These are phyloP conservation scores for Lutraria rhynchaena DNA, from an alignment of 1,140 invertebrate species.

Conservation along the genomic window DNA sequence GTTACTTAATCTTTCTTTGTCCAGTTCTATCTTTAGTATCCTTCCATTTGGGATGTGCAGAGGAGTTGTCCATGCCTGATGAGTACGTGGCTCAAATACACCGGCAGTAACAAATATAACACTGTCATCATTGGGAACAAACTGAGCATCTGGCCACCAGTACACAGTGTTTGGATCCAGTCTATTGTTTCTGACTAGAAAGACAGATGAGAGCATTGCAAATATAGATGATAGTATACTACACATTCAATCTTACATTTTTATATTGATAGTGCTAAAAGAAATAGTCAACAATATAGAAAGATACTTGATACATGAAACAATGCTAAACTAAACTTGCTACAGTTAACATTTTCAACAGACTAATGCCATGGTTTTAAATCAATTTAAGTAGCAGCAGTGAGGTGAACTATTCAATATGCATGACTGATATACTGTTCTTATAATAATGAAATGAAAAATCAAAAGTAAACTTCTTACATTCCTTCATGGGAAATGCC, in stretches of 20 bases:
- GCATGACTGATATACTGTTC: too few species aligned
- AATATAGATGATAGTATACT: not conserved
- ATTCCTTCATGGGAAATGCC: not conserved
- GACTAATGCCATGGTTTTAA: not conserved
- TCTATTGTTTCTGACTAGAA: slow-evolving; percentile 4
- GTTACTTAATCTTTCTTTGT: not conserved
- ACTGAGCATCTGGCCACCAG: slow-evolving; percentile 59
- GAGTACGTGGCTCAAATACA: slow-evolving; percentile 29
- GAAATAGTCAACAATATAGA: not conserved
- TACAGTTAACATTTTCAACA: not conserved
- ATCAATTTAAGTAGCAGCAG: too few species aligned
- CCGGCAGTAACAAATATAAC: slow-evolving; percentile 31
- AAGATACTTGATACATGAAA: not conserved
- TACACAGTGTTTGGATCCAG: not conserved
- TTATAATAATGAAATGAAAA: too few species aligned
- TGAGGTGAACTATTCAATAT: too few species aligned
- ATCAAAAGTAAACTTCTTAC: too few species aligned
- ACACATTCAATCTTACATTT: not conserved
- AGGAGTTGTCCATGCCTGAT: slow-evolving; percentile 16
- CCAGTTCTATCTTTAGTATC: slow-evolving; percentile 36
- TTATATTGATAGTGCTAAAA: too few species aligned
- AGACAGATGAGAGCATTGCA: not conserved
- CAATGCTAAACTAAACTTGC: not conserved
- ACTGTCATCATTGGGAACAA: slow-evolving; percentile 52
- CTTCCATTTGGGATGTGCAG: slow-evolving; percentile 18